Evolutionary conservation across 2,888 invertebrate species (phyloP).

Genomic region (Tribolium freemani): DNA sequence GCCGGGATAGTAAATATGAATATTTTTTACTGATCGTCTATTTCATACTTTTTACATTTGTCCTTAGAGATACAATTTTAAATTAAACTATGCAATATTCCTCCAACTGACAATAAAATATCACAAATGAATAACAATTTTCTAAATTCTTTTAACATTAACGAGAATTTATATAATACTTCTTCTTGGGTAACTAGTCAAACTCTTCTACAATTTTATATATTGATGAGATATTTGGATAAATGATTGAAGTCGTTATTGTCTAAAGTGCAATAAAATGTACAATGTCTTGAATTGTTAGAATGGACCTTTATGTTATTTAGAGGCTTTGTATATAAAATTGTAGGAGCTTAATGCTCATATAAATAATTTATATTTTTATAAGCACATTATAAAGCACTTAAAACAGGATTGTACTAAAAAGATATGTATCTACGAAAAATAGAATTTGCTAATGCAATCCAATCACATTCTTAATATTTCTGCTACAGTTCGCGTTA

Average conservation of each 20-base stretch:
- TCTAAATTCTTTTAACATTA: conserved; percentile 37
- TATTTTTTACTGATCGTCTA: conserved; percentile 12
- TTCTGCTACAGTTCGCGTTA: conserved; percentile 10
- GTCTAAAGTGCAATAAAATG: conserved; percentile 31
- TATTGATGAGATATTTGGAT: conserved; percentile 4
- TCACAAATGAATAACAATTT: conserved; percentile 36
- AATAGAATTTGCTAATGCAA: conserved; percentile 10
- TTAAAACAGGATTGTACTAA: conserved; percentile 31
- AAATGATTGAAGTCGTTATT: conserved; percentile 26
- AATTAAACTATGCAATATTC: conserved; percentile 30
- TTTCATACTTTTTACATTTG: conserved; percentile 16
- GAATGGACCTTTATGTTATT: conserved; percentile 9
- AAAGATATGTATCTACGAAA: conserved; percentile 30
- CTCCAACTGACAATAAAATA: conserved; percentile 40
- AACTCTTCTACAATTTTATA: conserved; percentile 31
- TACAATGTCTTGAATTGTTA: neutral
- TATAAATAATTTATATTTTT: conserved; percentile 1
- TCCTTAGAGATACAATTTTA: conserved; percentile 17
- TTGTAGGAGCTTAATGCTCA: conserved; percentile 15
- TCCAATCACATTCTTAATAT: conserved; percentile 15
- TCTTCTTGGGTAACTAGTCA: conserved; percentile 28
- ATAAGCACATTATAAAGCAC: conserved; percentile 20
- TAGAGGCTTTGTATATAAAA: conserved; percentile 21
- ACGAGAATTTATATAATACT: conserved; percentile 39
- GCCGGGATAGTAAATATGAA: neutral